Base-by-base conservation (phyloP, 2,113 vertebrate species). In the Albula glossodonta region DNA sequence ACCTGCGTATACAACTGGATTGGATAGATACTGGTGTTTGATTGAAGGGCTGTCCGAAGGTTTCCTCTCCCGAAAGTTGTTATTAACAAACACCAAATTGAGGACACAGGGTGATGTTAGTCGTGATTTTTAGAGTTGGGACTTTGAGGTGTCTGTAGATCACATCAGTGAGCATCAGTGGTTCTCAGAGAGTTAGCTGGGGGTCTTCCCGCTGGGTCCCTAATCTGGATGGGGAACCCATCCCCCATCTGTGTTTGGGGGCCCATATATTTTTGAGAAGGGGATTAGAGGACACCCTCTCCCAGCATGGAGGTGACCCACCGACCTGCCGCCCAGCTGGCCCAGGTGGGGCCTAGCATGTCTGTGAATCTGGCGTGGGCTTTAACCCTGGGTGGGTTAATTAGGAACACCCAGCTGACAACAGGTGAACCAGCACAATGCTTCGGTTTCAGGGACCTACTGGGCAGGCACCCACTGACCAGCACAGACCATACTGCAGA, bases 141-240 rank as follows among this genome's bases (percentile, higher is more conserved):
- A 41, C 31, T 41, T 41, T 41, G 31, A 41, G 31, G 31, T 41
- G 31, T 41, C 1, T 41, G 31, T 41, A 41, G 31, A 41, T 1
- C 31, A 0, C 31, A 1, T 41, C 31, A 41, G 31, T 41, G 31
- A 41, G 31, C 31, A 41, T 41, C 31, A 41, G 31, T 41, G 31
- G 31, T 41, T 41, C 31, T 41, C 31, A 41, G 31, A 41, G 31
- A 41, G 31, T 41, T 41, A 41, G 31, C 31, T 41, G 31, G 31
- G 31, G 31, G 31, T 41, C 31, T 41, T 41, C 92, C 87, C 85
- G 86, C 91, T 90, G 92, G 51, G 91, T 78, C 85, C 86, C 89
- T 94, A 94, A 95, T 95, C 93, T 93, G 86, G 84, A 91, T 92
- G 91, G 92, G 92, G 88, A 92, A 93, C 87, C 88, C 87, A 74